Evolutionary conservation across 2,113 vertebrate species (phyloP), one percentile per base, ranked within the genome.

Genomic region (Zosterops pallidus): DNA sequence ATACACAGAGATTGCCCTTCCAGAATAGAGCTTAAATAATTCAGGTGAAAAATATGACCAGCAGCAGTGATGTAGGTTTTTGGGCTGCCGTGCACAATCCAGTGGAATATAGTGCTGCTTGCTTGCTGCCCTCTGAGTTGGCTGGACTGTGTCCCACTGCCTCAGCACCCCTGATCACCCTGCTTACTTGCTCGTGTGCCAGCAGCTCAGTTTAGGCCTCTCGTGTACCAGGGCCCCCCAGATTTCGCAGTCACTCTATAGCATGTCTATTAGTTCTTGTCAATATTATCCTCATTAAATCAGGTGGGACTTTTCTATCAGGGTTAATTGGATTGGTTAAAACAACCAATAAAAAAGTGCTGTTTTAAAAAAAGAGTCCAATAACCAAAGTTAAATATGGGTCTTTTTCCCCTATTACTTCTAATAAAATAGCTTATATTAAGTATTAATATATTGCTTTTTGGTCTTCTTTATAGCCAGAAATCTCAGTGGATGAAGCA

Each of bases 21-120:
- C 59, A 92, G 53, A 59, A 89, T 83, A 94, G 35, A 60, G 25
- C 26, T 86, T 87, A 75, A 89, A 81, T 86, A 92, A 94, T 64
- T 72, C 56, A 88, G 41, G 26, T 77, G 55, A 86, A 67, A 95
- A 84, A 59, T 67, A 93, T 11, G 67, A 86, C 65, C 49, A 67
- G 44, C 6, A 10, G 28, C 52, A 83, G 49, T 57, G 56, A 59
- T 59, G 42, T 12, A 49, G 25, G 10, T 44, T 87, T 93, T 83
- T 47, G 47, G 69, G 65, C 39, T 71, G 62, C 59, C 47, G 5
- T 33, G 29, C 37, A 83, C 18, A 71, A 57, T 72, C 59, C 72
- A 88, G 17, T 11, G 65, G 57, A 79, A 87, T 69, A 79, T 2
- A 47, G 41, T 9, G 29, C 60, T 68, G 68, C 39, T 89, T 25